Evolutionary conservation across 2,888 invertebrate species (phyloP).

Genomic region (Cephus spinipes): DNA sequence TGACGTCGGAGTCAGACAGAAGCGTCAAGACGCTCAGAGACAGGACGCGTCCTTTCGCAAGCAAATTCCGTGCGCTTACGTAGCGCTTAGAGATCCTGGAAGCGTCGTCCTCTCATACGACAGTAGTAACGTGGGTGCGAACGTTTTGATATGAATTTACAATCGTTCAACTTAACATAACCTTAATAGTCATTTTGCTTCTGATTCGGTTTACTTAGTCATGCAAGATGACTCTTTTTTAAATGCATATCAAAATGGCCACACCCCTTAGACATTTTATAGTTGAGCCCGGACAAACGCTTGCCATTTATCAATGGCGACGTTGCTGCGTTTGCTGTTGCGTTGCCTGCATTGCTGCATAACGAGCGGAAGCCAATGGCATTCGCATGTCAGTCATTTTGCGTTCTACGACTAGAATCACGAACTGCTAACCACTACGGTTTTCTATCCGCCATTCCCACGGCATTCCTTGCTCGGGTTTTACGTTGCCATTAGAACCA

Average conservation of each 20-base stretch:
- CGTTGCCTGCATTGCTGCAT: background rate
- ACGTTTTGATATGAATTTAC: background rate
- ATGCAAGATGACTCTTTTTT: background rate
- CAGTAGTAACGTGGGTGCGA: background rate
- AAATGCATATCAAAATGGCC: background rate
- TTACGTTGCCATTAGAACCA: slow-evolving; percentile 8
- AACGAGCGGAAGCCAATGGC: background rate
- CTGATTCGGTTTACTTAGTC: background rate
- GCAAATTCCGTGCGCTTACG: background rate
- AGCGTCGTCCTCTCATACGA: background rate
- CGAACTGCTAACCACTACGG: background rate
- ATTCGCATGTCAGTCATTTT: slow-evolving; percentile 5
- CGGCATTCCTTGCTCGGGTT: slow-evolving; percentile 3
- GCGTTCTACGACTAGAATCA: background rate
- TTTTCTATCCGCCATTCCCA: slow-evolving; percentile 2
- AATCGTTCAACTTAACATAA: background rate
- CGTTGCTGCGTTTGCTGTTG: background rate
- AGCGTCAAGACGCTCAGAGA: background rate
- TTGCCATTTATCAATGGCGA: background rate
- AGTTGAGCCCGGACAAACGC: background rate
- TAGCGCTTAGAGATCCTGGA: background rate
- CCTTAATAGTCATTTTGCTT: background rate
- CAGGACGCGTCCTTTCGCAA: background rate
- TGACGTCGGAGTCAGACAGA: background rate
- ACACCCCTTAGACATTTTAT: background rate